phyloP scores from a whole-genome alignment of 37 sponge, comb jelly and placozoan genomes.

The Cliona cf. orientalis region DNA sequence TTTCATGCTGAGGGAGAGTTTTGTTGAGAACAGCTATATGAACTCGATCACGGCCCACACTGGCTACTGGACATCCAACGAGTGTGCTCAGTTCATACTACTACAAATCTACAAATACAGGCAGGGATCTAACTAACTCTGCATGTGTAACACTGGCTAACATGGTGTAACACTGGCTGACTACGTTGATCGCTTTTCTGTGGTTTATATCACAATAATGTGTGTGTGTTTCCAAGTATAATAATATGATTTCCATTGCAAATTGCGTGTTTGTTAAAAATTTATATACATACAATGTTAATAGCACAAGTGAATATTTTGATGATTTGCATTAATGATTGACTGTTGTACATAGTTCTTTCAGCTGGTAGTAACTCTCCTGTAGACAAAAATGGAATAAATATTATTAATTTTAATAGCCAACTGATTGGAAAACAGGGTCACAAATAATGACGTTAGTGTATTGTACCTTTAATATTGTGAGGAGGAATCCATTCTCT shows the following conservation, averaged over 20 bases:
- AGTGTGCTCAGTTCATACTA: conserved; percentile 73
- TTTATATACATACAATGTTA: too few relatives aligned
- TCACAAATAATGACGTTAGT: too few relatives aligned
- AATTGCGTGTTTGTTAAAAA: background rate
- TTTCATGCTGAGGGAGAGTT: conserved; percentile 76
- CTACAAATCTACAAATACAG: conserved; percentile 79
- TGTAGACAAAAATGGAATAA: background rate
- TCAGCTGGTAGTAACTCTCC: conserved; percentile 13
- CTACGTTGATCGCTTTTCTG: background rate
- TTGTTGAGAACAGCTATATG: conserved; percentile 73
- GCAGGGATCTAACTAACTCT: background rate
- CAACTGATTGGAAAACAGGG: background rate
- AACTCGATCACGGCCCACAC: conserved; percentile 85
- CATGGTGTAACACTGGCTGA: background rate
- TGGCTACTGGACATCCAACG: conserved; percentile 80
- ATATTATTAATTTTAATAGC: background rate
- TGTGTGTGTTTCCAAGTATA: background rate
- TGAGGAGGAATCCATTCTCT: conserved; percentile 27
- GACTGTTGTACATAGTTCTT: background rate
- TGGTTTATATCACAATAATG: background rate
- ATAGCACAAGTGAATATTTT: background rate
- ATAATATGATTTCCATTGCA: background rate
- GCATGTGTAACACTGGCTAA: background rate
- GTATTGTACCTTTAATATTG: conserved; percentile 26
- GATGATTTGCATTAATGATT: background rate